Evolutionary conservation across 2,888 invertebrate genomes (phyloP), one percentile per base, ranked within the genome.

Genomic region (Agapetus fuscipes): DNA sequence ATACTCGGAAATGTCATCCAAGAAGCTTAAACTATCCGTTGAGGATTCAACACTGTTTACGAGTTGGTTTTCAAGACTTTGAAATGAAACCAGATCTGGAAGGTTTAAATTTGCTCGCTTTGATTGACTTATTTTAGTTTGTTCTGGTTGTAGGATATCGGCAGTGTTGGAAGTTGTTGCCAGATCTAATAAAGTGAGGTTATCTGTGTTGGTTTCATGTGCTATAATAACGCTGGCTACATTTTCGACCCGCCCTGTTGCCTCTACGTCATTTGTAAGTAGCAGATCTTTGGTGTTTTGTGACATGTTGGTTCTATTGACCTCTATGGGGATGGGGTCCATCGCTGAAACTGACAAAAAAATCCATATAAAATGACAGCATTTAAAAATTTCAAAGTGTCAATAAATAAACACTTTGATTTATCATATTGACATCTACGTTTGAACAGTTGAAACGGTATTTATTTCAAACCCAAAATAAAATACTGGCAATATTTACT

Each of bases 81-180:
- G 37, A 7, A 47, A 47, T 4, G 41, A 37, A 12, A 47, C 29
- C 24, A 47, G 33, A 39, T 47, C 47, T 3, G 47, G 47, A 17
- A 47, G 17, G 34, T 47, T 45, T 15, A 34, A 24, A 4, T 37
- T 38, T 43, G 6, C 5, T 26, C 7, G 30, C 3, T 34, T 16
- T 43, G 31, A 27, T 33, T n/a, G 4, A n/a, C n/a, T 9, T 5
- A n/a, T 27, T 27, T 5, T n/a, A n/a, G 27, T n/a, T 9, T 9
- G 7, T 3, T 27, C 27, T 27, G n/a, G 3, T 4, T 9, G 27
- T 11, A n/a, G 4, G 7, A 4, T 11, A 27, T 11, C n/a, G 27
- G n/a, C 27, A 27, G 27, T n/a, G 27, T n/a, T n/a, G n/a, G n/a
- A n/a, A n/a, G n/a, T n/a, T n/a, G n/a, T n/a, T n/a, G n/a, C n/a